Evolutionary conservation across 2,113 vertebrate genomes (phyloP), one percentile per base, ranked within the genome.

Genomic region (Accipiter virgatus): DNA sequence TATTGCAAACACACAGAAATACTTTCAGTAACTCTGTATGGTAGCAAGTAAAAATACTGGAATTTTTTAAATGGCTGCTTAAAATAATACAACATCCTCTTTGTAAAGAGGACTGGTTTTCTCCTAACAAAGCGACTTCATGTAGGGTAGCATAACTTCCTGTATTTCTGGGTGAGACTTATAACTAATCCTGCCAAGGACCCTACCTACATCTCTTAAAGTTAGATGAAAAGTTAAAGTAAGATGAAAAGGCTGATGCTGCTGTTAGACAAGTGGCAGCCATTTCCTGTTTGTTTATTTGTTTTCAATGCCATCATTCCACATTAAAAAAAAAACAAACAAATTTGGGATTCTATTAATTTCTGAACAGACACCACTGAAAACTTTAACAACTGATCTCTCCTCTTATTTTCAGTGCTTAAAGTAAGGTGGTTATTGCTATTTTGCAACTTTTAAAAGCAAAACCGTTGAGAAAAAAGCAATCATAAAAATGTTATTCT

Each of bases 371-470:
- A 93, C 66, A 85, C 32, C 11, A 40, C 61, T 83, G 82, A 77
- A 84, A 52, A 55, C 47, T 84, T 90, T 43, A 63, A 81, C 40
- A 56, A 22, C 2, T 67, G 53, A 50, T 74, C 29, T 73, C 59
- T 77, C 31, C 47, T 87, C 90, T 79, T 66, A 77, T 72, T 95
- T 93, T 94, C 95, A 94, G 87, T 88, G 77, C 90, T 96, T 95
- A 67, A 55, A 91, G 45, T 56, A 94, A 90, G 65, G 61, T 95
- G 52, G 66, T 93, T 97, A 96, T 94, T 98, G 89, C 90, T 96
- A 32, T 63, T 93, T 53, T 87, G 81, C 88, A 93, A 93, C 71
- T 73, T 82, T 53, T 36, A 75, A 88, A 71, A 87, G 58, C n/a
- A 93, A 80, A 87, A 82, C 31, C 8, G 17, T 62, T 36, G 43